These are phyloP conservation scores for Oryzias celebensis DNA, from an alignment of 2,113 vertebrate species.

Conservation along the genomic window DNA sequence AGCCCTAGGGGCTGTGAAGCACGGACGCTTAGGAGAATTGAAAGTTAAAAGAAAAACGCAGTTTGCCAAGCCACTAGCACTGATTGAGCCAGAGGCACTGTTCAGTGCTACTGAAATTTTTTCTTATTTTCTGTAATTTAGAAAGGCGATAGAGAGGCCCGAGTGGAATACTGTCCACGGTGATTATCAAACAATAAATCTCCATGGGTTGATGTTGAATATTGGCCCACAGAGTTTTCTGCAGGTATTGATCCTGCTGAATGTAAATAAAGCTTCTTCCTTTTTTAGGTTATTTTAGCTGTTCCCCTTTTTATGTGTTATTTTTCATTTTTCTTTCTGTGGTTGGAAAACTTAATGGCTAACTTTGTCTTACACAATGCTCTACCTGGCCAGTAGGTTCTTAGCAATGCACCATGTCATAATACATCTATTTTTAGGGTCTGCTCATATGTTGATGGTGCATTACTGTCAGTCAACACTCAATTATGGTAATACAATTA, in stretches of 20 bases:
- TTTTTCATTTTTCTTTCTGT: not conserved
- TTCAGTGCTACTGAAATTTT: conserved; percentile 73
- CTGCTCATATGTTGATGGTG: not conserved
- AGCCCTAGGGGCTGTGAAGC: conserved; percentile 94
- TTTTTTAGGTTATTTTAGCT: not conserved
- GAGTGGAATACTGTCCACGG: conserved; percentile 59
- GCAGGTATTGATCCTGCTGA: conserved; percentile 7
- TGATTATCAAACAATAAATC: conserved; percentile 72
- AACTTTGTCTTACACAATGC: not conserved
- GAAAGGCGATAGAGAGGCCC: conserved; percentile 18
- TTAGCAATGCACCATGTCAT: not conserved
- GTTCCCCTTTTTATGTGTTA: not conserved
- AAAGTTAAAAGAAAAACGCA: conserved; percentile 89
- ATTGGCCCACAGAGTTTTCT: conserved; percentile 20
- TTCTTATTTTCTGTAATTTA: conserved; percentile 49
- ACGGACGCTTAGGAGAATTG: conserved; percentile 93
- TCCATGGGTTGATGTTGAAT: conserved; percentile 57
- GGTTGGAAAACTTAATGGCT: not conserved
- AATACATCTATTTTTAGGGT: not conserved
- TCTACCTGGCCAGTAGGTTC: not conserved
- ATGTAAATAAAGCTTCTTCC: conserved; percentile 8
- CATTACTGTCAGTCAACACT: not conserved
- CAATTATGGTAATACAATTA: not conserved
- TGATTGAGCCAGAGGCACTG: conserved; percentile 50
- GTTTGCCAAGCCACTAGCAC: conserved; percentile 68